These are phyloP conservation scores for Melanogrammus aeglefinus DNA, from an alignment of 2,797 vertebrate species.

Conservation along the genomic window DNA sequence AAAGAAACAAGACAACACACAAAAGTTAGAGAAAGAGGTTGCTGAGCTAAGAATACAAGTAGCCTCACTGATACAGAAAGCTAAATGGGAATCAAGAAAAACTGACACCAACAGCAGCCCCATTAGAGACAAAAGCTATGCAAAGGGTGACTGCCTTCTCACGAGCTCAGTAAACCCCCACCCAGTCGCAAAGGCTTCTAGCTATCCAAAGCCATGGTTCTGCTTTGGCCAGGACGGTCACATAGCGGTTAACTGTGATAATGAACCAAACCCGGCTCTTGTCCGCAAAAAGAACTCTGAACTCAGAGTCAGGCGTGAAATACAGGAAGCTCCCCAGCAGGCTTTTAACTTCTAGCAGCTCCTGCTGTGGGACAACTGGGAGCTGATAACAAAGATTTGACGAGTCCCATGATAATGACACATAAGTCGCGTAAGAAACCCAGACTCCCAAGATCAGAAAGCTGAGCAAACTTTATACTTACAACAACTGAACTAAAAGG, in stretches of 20 bases:
- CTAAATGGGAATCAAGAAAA: no score
- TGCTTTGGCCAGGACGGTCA: conserved; percentile 13
- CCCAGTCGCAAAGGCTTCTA: not conserved
- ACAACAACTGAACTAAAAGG: not conserved
- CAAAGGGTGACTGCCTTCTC: not conserved
- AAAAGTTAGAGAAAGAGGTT: not conserved
- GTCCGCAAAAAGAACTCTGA: not conserved
- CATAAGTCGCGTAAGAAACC: no score
- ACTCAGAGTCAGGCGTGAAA: not conserved
- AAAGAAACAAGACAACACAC: not conserved
- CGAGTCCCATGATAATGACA: not conserved
- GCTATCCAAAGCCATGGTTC: conserved; percentile 7
- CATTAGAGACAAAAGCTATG: no score
- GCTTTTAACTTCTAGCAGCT: conserved; percentile 8
- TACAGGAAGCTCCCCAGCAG: not conserved
- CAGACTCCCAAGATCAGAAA: no score
- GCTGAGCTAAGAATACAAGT: no score
- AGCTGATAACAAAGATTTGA: not conserved
- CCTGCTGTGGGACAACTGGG: conserved; percentile 11
- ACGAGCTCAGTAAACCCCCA: not conserved
- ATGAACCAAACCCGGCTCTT: conserved; percentile 8
- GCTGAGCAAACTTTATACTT: not conserved
- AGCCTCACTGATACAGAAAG: no score
- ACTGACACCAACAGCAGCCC: no score
- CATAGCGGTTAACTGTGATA: not conserved